Conservation (phyloP, 2,113 vertebrate genomes). For the Centropus bengalensis region DNA sequence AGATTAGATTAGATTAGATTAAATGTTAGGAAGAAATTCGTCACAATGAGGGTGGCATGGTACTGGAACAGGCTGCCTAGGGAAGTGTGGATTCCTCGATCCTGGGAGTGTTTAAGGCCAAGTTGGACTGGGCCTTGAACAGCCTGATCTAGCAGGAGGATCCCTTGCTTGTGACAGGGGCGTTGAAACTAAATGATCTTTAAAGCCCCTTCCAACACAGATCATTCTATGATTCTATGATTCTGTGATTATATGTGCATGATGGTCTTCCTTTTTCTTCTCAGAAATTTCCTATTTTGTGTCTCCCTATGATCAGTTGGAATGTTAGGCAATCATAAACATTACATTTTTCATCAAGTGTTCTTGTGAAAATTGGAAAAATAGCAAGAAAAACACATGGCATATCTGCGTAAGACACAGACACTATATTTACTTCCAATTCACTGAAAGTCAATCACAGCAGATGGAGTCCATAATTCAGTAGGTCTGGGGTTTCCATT, state of each 20-base stretch:
- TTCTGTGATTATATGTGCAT: not conserved
- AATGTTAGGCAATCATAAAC: not conserved
- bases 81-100: too few relatives aligned
- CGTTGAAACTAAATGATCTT: too few relatives aligned
- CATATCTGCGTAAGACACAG: not conserved
- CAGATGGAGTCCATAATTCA: conserved; percentile 1
- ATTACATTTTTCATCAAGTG: not conserved
- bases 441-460: not conserved
- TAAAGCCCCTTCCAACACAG: too few relatives aligned
- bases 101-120: too few relatives aligned
- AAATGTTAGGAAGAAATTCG: too few relatives aligned
- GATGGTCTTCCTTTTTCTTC: not conserved
- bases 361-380: not conserved
- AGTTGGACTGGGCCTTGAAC: too few relatives aligned
- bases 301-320: not conserved
- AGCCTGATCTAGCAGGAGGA: too few relatives aligned
- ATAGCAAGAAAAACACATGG: not conserved
- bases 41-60: too few relatives aligned
- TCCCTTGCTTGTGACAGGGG: too few relatives aligned
- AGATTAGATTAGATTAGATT: too few relatives aligned
- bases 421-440: not conserved
- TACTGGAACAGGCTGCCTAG: too few relatives aligned
- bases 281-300: not conserved
- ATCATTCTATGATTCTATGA: too few relatives aligned
- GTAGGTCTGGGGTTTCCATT: not conserved